Conservation (phyloP, 2,888 invertebrate genomes). For the Habroteleia sp. region DNA sequence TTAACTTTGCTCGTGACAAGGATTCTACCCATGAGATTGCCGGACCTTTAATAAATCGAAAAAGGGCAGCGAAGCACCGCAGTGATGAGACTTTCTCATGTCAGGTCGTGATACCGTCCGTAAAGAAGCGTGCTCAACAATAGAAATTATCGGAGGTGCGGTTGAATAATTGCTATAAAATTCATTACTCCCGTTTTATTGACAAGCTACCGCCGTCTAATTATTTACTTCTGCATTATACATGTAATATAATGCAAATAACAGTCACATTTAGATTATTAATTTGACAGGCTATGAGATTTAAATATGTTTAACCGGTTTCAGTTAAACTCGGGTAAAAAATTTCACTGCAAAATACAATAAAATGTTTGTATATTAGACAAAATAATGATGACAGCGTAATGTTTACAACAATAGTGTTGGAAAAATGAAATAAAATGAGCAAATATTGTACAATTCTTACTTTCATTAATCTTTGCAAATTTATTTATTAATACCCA, state of each 20-base stretch:
- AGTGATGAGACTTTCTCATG: constrained; percentile 56
- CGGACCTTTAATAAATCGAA: constrained; percentile 59
- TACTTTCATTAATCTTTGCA: too few relatives aligned
- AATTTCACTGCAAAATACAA: constrained; percentile 8
- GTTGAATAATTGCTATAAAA: constrained; percentile 45
- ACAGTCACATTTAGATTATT: constrained; percentile 36
- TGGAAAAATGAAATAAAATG: too few relatives aligned
- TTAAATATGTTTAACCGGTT: constrained; percentile 30
- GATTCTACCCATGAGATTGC: constrained; percentile 28
- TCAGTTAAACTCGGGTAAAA: too few relatives aligned
- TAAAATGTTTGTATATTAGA: too few relatives aligned
- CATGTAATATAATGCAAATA: constrained; percentile 34
- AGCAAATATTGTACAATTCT: too few relatives aligned
- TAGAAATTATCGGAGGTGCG: constrained; percentile 48
- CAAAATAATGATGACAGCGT: too few relatives aligned
- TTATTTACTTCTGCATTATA: constrained; percentile 18
- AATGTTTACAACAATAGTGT: too few relatives aligned
- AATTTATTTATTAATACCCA: too few relatives aligned
- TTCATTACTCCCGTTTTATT: constrained; percentile 31
- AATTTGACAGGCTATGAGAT: constrained; percentile 22
- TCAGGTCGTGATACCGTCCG: constrained; percentile 47
- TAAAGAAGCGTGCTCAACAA: constrained; percentile 33
- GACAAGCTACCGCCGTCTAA: constrained; percentile 31
- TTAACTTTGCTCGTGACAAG: constrained; percentile 53
- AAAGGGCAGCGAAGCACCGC: constrained; percentile 31